Conservation (phyloP, 1,140 invertebrate species). For the Acromyrmex echinatior region DNA sequence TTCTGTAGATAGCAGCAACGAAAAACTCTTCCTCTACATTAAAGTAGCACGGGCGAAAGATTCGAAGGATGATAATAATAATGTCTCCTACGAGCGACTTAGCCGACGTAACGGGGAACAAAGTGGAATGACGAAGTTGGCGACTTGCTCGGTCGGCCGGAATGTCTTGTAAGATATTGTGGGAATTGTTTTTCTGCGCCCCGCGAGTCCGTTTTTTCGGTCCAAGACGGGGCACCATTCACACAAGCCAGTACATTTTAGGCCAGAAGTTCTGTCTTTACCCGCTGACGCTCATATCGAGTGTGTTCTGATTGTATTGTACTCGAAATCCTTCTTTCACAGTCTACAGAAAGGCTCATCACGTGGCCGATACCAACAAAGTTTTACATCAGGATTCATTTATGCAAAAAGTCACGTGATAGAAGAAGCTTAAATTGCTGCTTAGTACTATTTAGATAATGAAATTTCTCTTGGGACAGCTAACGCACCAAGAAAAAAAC, state of each 20-base stretch:
- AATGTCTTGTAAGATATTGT: constrained; percentile 83
- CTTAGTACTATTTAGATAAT: constrained; percentile 42
- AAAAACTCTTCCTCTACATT: constrained; percentile 63
- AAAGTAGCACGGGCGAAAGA: constrained; percentile 53
- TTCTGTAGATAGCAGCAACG: constrained; percentile 63
- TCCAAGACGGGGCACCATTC: constrained; percentile 75
- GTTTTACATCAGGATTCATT: constrained; percentile 11
- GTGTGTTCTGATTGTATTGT: neutral
- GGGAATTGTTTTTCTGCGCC: constrained; percentile 85
- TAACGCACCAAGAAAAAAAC: neutral
- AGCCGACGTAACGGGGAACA: constrained; percentile 59
- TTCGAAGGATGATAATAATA: constrained; percentile 48
- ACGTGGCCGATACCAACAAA: neutral
- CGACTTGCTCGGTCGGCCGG: constrained; percentile 73
- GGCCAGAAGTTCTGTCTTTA: constrained; percentile 74
- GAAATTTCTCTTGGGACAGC: constrained; percentile 2
- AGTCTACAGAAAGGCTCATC: neutral
- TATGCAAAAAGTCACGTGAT: constrained; percentile 43
- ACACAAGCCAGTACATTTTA: constrained; percentile 81
- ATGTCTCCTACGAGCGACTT: constrained; percentile 57
- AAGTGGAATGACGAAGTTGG: constrained; percentile 60
- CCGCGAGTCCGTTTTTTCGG: constrained; percentile 69
- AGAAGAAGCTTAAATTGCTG: constrained; percentile 28
- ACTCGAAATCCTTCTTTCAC: neutral
- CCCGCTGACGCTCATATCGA: constrained; percentile 27